These are phyloP conservation scores for Cephonodes hylas DNA, from an alignment of 2,888 invertebrate species.

Conservation along the genomic window DNA sequence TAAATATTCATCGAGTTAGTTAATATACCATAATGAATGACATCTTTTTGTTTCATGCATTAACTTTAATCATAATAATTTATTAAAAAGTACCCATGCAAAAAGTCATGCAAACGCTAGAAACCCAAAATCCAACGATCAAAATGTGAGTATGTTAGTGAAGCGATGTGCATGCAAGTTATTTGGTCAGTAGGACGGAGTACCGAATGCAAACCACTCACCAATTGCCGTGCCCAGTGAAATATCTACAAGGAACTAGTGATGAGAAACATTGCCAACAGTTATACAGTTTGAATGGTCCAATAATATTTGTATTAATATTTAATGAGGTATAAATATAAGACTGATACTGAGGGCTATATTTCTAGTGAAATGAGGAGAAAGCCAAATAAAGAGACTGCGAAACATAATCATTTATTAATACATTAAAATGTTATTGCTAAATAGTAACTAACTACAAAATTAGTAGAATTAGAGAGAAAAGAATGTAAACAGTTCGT, in stretches of 20 bases:
- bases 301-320: background rate
- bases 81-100: background rate
- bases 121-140: background rate
- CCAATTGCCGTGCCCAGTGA: conserved; percentile 28
- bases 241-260: conserved; percentile 22
- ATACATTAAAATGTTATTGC: conserved; percentile 16
- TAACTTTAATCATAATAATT: too few species aligned
- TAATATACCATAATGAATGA: background rate
- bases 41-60: too few species aligned
- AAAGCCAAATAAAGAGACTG: conserved; percentile 17
- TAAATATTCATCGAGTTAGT: conserved; percentile 8
- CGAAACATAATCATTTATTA: conserved; percentile 25
- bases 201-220: conserved; percentile 50
- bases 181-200: conserved; percentile 17
- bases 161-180: conserved; percentile 19
- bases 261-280: conserved; percentile 13
- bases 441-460: conserved; percentile 17
- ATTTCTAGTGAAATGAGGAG: conserved; percentile 13
- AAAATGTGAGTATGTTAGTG: conserved; percentile 13
- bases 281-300: background rate
- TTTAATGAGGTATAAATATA: background rate
- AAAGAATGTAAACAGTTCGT: background rate
- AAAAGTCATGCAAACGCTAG: background rate
- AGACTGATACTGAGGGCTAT: background rate
- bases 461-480: background rate